These are phyloP conservation scores for Erpetoichthys calabaricus DNA, from an alignment of 2,797 vertebrate species.

Conservation along the genomic window DNA sequence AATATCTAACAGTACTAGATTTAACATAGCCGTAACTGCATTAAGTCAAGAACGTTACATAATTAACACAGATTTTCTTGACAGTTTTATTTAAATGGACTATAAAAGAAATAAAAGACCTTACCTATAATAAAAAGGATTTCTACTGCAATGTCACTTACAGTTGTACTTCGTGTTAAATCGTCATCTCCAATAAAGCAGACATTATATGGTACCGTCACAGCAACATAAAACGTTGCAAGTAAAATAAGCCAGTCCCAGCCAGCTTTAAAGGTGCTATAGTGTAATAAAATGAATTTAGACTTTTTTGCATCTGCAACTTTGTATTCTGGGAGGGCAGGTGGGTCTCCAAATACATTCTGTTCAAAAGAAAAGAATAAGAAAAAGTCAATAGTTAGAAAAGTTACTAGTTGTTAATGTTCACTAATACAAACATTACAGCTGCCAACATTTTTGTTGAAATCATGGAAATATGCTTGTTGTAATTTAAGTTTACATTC, in stretches of 20 bases:
- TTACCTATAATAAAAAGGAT: constrained; percentile 93
- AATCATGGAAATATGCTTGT: too few species aligned
- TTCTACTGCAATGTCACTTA: constrained; percentile 93
- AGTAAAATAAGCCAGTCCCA: constrained; percentile 97
- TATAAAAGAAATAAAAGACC: constrained; percentile 13
- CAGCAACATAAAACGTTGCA: constrained; percentile 93
- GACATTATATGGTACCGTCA: constrained; percentile 95
- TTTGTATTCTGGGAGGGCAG: constrained; percentile 92
- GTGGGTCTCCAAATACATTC: constrained; percentile 90
- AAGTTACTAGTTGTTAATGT: background rate
- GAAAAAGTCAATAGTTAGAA: constrained; percentile 17
- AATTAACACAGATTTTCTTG: too few species aligned
- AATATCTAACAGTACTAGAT: too few species aligned
- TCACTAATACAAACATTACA: too few species aligned
- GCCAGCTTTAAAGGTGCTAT: constrained; percentile 91
- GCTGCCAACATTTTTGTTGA: too few species aligned
- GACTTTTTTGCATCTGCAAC: constrained; percentile 95
- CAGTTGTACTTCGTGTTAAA: constrained; percentile 83
- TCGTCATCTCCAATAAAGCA: constrained; percentile 92
- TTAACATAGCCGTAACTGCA: too few species aligned
- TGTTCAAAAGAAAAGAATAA: constrained; percentile 36
- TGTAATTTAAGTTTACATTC: too few species aligned
- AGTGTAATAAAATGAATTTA: constrained; percentile 91
- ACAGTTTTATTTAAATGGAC: too few species aligned
- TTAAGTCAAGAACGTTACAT: too few species aligned